These are phyloP conservation scores for Orthosia cruda DNA, from an alignment of 2,888 invertebrate species.

Conservation along the genomic window DNA sequence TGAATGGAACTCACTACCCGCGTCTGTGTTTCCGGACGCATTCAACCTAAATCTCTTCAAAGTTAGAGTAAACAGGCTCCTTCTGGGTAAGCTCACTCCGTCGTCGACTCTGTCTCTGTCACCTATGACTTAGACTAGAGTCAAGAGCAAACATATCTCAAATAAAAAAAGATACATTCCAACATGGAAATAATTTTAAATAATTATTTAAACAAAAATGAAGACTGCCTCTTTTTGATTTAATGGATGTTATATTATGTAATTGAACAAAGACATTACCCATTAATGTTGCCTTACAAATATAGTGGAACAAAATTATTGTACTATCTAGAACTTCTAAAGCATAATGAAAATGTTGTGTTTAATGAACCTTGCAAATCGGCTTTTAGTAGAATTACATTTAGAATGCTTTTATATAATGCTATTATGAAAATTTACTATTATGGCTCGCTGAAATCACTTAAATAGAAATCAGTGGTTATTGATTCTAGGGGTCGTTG, in stretches of 20 bases:
- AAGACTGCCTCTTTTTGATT: too few species aligned
- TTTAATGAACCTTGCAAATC: slow-evolving; percentile 37
- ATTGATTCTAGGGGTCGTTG: neutral
- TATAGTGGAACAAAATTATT: slow-evolving; percentile 10
- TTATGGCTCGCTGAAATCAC: slow-evolving; percentile 3
- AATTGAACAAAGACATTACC: neutral
- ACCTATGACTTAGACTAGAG: too few species aligned
- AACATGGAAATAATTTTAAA: neutral
- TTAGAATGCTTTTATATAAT: slow-evolving; percentile 23
- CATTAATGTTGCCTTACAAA: neutral
- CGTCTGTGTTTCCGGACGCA: too few species aligned
- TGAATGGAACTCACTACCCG: too few species aligned
- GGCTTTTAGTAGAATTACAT: slow-evolving; percentile 20
- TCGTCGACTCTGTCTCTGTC: too few species aligned
- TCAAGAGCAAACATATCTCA: too few species aligned
- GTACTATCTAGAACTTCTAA: neutral
- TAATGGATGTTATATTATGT: too few species aligned
- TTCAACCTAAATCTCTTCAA: too few species aligned
- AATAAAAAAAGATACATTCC: too few species aligned
- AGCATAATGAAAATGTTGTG: slow-evolving; percentile 10
- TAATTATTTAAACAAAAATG: neutral
- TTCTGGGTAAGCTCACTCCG: too few species aligned
- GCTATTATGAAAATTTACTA: slow-evolving; percentile 13
- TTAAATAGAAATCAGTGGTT: slow-evolving; percentile 4
- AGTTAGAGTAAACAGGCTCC: too few species aligned